phyloP scores from a whole-genome alignment of 2,888 invertebrate genomes.

The Drosophila eohydei region DNA sequence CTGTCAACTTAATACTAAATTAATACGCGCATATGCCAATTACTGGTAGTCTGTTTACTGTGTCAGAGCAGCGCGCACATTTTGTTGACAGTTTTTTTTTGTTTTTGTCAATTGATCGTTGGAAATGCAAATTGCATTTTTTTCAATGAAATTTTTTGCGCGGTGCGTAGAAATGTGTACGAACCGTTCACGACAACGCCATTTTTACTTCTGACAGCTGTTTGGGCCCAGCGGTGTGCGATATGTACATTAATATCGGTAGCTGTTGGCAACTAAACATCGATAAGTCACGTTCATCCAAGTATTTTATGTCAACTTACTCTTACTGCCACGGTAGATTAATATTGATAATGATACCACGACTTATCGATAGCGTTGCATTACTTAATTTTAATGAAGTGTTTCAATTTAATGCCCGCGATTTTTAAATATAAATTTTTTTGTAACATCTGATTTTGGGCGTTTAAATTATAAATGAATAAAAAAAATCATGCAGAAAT shows the following conservation, averaged over 20 bases:
- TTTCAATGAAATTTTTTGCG: slow-evolving; percentile 23
- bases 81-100: slow-evolving; percentile 41
- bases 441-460: slow-evolving; percentile 10
- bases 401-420: neutral
- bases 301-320: neutral
- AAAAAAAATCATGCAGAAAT: slow-evolving; percentile 23
- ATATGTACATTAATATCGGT: neutral
- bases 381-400: neutral
- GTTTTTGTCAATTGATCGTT: slow-evolving; percentile 29
- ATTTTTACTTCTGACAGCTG: slow-evolving; percentile 75
- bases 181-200: slow-evolving; percentile 67
- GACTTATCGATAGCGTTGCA: neutral
- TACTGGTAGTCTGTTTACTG: slow-evolving; percentile 34
- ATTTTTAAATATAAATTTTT: neutral
- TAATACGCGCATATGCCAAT: slow-evolving; percentile 27
- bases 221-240: slow-evolving; percentile 40
- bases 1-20: slow-evolving; percentile 33
- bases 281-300: neutral
- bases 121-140: slow-evolving; percentile 56
- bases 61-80: slow-evolving; percentile 39
- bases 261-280: neutral
- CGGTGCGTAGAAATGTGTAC: slow-evolving; percentile 41
- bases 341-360: neutral
- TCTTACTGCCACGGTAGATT: neutral
- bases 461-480: slow-evolving; percentile 2